Conservation (phyloP, 1,140 invertebrate genomes). For the Batillaria attramentaria region DNA sequence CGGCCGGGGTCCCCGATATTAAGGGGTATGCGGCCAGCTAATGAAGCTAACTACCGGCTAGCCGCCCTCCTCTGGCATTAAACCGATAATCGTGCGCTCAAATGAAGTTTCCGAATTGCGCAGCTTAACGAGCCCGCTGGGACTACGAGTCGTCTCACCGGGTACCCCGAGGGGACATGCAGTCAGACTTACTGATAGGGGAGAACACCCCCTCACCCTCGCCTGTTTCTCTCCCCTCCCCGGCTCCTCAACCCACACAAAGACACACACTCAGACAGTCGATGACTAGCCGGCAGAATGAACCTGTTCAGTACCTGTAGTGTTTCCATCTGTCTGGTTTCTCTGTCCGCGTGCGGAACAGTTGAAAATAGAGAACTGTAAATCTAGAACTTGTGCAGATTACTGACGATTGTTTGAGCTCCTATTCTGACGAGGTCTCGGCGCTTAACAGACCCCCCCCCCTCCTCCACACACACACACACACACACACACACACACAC, state of each 20-base stretch:
- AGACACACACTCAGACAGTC: too few relatives aligned
- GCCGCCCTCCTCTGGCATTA: background rate
- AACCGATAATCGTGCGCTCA: constrained; percentile 20
- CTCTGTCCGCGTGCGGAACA: background rate
- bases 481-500: background rate
- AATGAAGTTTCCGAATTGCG: background rate
- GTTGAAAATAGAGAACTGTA: background rate
- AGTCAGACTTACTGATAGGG: background rate
- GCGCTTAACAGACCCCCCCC: background rate
- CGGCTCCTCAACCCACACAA: background rate
- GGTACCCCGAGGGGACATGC: background rate
- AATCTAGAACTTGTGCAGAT: background rate
- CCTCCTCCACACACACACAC: background rate
- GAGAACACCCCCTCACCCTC: background rate
- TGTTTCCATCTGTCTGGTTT: background rate
- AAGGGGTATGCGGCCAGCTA: background rate
- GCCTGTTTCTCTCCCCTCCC: background rate
- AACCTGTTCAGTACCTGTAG: background rate
- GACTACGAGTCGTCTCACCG: background rate
- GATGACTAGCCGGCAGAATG: too few relatives aligned
- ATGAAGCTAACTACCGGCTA: constrained; percentile 24
- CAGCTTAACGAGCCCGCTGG: background rate
- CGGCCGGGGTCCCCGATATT: background rate
- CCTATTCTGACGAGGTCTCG: background rate
- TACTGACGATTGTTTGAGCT: background rate